Base-by-base conservation (phyloP, 2,888 invertebrate genomes). In the Gisinianus flammeolus region DNA sequence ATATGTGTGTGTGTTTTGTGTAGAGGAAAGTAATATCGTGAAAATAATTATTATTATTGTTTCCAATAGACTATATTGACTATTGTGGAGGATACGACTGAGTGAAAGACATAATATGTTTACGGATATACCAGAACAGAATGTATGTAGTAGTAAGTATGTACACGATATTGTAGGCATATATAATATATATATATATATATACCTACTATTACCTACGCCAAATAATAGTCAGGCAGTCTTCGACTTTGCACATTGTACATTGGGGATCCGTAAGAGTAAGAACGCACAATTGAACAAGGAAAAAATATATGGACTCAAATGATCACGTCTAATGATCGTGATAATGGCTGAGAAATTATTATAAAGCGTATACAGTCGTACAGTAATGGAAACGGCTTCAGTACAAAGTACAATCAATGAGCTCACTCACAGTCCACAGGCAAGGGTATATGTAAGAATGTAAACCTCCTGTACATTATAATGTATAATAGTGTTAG, bases 271-370 rank as follows among this genome's bases (percentile, higher is more conserved):
- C 10, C 8, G 22, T 12, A 56, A 10, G 56, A 22, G 4, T 56
- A 56, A 24, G 24, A 6, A 22, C 8, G 22, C 2, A 58, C 24
- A 24, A 24, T 24, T 2, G 58, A 24, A 62, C 16, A 62, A 26
- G 62, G 28, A 62, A 58, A 62, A 62, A 62, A 22, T n/a, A n/a
- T n/a, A 26, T 62, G 62, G 62, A 26, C 26, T 26, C 28, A 22
- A n/a, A 58, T 58, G 56, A 26, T 62, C 62, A 62, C 62, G 62
- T 62, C 26, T 26, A 22, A 10, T 24, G 62, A 26, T 62, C 26
- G 62, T 62, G 62, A 62, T 62, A 62, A 62, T 62, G 26, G 62
- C 26, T 62, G 58, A 58, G 58, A 6, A 58, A 24, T 58, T 58
- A 58, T 58, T n/a, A 58, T 58, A 12, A 26, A 58, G 22, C 8